phyloP scores from a whole-genome alignment of 2,888 invertebrate genomes.

The Galeopsomyia nigrocyanea region DNA sequence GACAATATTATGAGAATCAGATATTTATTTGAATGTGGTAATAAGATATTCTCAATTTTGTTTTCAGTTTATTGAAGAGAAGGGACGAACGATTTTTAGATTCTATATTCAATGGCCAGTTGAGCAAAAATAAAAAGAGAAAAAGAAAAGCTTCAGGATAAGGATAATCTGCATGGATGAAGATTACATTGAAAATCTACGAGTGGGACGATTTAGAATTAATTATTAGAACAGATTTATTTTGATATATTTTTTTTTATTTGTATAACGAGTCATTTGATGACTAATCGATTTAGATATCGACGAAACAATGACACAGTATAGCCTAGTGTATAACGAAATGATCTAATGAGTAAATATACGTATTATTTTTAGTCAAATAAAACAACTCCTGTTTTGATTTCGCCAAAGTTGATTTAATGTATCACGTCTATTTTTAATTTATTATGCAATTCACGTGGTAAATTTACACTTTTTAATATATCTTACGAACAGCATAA shows the following conservation, averaged over 20 bases:
- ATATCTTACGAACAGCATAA: constrained; percentile 55
- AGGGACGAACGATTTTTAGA: constrained; percentile 1
- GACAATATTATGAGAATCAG: background rate
- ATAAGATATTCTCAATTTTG: background rate
- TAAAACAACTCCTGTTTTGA: constrained; percentile 37
- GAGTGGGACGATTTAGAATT: constrained; percentile 31
- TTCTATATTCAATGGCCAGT: background rate
- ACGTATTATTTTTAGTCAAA: constrained; percentile 36
- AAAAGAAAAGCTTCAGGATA: background rate
- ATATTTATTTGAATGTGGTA: background rate
- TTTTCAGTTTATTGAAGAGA: constrained; percentile 22
- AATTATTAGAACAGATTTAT: constrained; percentile 42
- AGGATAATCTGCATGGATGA: no score
- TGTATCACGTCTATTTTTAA: constrained; percentile 28
- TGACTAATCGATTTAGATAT: constrained; percentile 39
- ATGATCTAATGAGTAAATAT: constrained; percentile 37
- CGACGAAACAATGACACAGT: constrained; percentile 34
- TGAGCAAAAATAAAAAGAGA: constrained; percentile 7
- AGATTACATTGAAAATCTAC: constrained; percentile 2
- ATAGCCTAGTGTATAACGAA: constrained; percentile 22
- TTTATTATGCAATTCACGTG: constrained; percentile 38
- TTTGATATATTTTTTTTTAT: constrained; percentile 43
- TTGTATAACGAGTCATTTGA: constrained; percentile 39
- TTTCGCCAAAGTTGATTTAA: constrained; percentile 34
- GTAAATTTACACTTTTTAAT: constrained; percentile 49